Evolutionary conservation across 2,888 invertebrate genomes (phyloP), one percentile per base, ranked within the genome.

Genomic region (Monoplex corrugatus): DNA sequence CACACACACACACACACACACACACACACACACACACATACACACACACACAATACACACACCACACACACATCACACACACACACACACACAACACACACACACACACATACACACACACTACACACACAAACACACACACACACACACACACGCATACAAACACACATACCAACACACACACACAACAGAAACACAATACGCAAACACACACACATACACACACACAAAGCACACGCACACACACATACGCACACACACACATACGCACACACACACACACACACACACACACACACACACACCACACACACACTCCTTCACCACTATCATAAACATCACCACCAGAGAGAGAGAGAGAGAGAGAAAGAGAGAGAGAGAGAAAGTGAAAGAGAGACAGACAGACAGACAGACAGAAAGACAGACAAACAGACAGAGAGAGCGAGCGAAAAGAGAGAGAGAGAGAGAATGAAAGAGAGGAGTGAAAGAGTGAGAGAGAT

Each of bases 361-460:
- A 75, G 78, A 80, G 38, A 86, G 38, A 86, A 44, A 63, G 63
- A 44, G 84, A 72, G 89, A 89, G 45, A 72, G 45, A 75, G 44
- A 85, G 45, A 89, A 32, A 80, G 40, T 44, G 80, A 44, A 10
- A 45, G 23, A 45, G 45, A 45, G 78, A 78, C 32, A 32, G 44
- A 80, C 10, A 6, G n/a, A 83, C 13, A 35, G 35, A 0, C 0
- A 35, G 38, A 35, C 35, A 57, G 57, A 50, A 10, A 57, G 28
- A 57, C 16, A 57, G 10, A 57, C 16, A 10, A 57, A 10, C 16
- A 38, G 38, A 10, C 6, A 35, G 75, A 13, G 35, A 38, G 35
- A 38, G 3, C 2, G 35, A 38, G 38, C 10, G 32, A 2, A 0
- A 10, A 19, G 32, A 35, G 2, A 10, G 13, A 35, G 5, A 75